These are phyloP conservation scores for Ptyas mucosa DNA, from an alignment of 2,113 vertebrate species.

Conservation along the genomic window DNA sequence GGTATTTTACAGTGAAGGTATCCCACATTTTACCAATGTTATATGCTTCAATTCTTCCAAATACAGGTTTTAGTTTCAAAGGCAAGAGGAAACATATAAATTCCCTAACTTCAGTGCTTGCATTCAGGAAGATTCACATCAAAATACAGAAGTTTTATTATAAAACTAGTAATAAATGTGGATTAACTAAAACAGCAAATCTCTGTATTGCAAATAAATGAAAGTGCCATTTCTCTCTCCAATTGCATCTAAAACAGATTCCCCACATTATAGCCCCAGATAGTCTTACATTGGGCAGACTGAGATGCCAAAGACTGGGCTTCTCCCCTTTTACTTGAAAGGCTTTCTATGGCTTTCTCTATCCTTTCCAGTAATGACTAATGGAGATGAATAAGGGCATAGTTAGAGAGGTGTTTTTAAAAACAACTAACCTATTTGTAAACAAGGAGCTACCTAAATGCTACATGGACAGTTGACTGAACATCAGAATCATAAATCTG, in stretches of 20 bases:
- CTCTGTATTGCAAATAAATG: neutral
- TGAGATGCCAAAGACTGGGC: neutral
- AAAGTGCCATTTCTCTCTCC: neutral
- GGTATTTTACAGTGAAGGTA: neutral
- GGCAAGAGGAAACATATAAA: neutral
- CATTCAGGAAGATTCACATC: neutral
- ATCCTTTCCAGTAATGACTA: neutral
- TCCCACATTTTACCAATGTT: neutral
- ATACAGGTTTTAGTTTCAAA: neutral
- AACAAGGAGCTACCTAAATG: neutral
- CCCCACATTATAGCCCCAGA: neutral
- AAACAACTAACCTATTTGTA: neutral
- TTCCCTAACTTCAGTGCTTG: neutral
- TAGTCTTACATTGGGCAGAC: neutral
- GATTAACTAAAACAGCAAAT: neutral
- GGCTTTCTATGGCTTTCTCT: neutral
- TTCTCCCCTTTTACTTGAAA: neutral
- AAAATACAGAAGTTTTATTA: neutral
- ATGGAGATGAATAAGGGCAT: neutral
- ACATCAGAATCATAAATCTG: neutral
- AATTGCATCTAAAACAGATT: neutral
- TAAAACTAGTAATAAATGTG: neutral
- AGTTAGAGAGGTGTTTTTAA: neutral
- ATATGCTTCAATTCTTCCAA: neutral
- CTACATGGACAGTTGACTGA: neutral